Evolutionary conservation across 1,140 invertebrate species (phyloP), one percentile per base, ranked within the genome.

Genomic region (Theocolax elegans): DNA sequence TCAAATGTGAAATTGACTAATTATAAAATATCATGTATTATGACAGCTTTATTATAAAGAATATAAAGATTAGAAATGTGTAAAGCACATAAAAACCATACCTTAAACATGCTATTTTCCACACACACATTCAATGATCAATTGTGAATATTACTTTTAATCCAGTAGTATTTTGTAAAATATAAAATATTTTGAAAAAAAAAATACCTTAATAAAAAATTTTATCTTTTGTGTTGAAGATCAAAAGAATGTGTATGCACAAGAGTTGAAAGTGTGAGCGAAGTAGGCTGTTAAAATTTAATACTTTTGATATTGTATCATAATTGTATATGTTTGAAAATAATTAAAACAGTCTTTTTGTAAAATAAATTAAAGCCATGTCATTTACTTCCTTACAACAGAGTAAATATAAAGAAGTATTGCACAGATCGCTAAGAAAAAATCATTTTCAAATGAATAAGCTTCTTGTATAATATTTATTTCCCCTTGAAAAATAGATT

Each of bases 231-330:
- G 40, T 38, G 31, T 60, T 10, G 44, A 51, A 31, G 40, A 67
- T 59, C 7, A 58, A 53, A 44, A 42, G 12, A 67, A 38, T 17
- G 49, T 40, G 8, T 48, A 44, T 68, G 67, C 67, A 68, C 1
- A 59, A 60, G 13, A 29, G 15, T 19, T 51, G 31, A 59, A 59
- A 17, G n/a, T 59, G n/a, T 49, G 53, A 67, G 54, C 54, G 54
- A 67, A 67, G 54, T 67, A 49, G 54, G 54, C 65, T 67, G 65
- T 58, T 29, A 48, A 56, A 65, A 35, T 46, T 23, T 12, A 66
- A 6, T 66, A 29, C 23, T 54, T 66, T 38, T 35, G 7, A 63
- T 40, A 38, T 19, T 56, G 13, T 3, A 35, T 35, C 3, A 17
- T 35, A 56, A 38, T 35, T 56, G 38, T 46, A 4, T 46, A 53